Evolutionary conservation across 2,113 vertebrate genomes (phyloP), one percentile per base, ranked within the genome.

Genomic region (Pelvicachromis taeniatus): DNA sequence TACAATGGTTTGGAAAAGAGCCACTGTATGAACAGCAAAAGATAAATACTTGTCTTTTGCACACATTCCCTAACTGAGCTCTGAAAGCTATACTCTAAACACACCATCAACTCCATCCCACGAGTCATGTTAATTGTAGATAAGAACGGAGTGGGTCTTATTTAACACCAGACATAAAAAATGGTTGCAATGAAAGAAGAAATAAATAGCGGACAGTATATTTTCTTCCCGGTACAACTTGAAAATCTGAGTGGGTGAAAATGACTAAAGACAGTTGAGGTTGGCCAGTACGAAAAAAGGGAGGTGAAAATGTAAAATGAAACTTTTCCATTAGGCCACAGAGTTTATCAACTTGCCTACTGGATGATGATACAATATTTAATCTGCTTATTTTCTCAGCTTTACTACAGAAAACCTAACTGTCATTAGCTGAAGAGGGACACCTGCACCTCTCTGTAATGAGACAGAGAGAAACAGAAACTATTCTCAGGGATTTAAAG

Each of bases 121-220:
- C 26, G 82, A 93, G 92, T 92, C 87, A 63, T 85, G 80, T 86
- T 92, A 94, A 95, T 94, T 90, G 92, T 88, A 94, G 92, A 95
- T 94, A 90, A 88, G 83, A 59, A 82, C 86, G 50, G 11, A 87
- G 78, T 78, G 82, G 56, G 45, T 89, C 82, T 81, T 89, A 87
- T 77, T 80, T 92, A 90, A 91, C 85, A 86, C 84, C 88, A 91
- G 87, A 85, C 91, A 91, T 88, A 85, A 83, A 77, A 88, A 86
- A 93, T 77, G 26, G 68, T 29, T 79, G 29, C 19, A 79, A 79
- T 85, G 79, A 91, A 26, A 79, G 73, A 81, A 59, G 17, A 85
- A 85, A 79, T 75, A 84, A 89, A 88, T 21, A 79, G 56, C 9
- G 13, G 33, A 77, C 14, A 4, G 35, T 50, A n/a, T 23, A 77